A percentile compares a stretch with the other conserved stretches of the same genome.
Conservation (phyloP, 1,140 invertebrate genomes). For the Ridgeia piscesae region DNA sequence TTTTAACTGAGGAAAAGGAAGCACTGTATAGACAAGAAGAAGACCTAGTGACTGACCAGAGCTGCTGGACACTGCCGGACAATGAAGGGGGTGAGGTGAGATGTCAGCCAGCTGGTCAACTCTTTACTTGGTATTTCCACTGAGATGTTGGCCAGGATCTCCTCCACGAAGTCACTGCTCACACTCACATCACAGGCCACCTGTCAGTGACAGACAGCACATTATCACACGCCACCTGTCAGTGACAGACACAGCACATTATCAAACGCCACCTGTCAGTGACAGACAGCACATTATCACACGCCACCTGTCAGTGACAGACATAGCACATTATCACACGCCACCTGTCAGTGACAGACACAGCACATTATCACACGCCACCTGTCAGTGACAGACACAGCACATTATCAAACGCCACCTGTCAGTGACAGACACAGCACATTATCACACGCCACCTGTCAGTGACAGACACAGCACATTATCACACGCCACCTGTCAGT, state of each 20-base stretch:
- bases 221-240: neutral
- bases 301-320: neutral
- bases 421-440: neutral
- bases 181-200: constrained; percentile 35
- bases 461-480: neutral
- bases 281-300: neutral
- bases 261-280: too few species aligned
- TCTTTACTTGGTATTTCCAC: constrained; percentile 31
- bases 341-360: neutral
- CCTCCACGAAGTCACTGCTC: constrained; percentile 32
- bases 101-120: constrained; percentile 35
- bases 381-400: constrained; percentile 25
- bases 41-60: constrained; percentile 35
- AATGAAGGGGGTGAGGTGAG: constrained; percentile 42
- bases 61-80: constrained; percentile 35
- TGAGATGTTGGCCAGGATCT: constrained; percentile 37
- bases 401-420: neutral
- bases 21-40: neutral
- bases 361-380: constrained; percentile 35
- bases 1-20: neutral
- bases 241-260: neutral
- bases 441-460: constrained; percentile 39
- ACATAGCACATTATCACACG: neutral
- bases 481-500: neutral
- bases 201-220: constrained; percentile 23